Evolutionary conservation across 1,140 invertebrate genomes (phyloP), one percentile per base, ranked within the genome.

Genomic region (Brachionus koreanus): DNA sequence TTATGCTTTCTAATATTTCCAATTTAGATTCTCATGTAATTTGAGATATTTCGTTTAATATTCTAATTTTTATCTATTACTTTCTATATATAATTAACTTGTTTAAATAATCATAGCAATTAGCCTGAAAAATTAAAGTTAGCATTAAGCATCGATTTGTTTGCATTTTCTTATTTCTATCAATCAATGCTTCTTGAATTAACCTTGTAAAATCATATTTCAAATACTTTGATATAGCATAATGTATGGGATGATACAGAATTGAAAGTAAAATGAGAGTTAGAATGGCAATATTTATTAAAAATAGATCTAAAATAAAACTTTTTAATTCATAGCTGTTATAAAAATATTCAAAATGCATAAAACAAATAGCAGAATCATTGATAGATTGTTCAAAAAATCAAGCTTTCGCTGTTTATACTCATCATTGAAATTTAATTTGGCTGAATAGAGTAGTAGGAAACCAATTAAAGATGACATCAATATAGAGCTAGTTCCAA

Each of bases 341-440:
- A 79, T 25, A 79, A 79, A 79, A 13, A 79, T 79, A 19, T 79
- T 79, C 9, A 79, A 25, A 79, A 79, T 57, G 33, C 76, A 79
- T 10, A 79, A 43, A 23, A 65, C 33, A 61, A 79, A 79, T 16
- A 79, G 49, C 49, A 79, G 61, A 61, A 61, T 57, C 76, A 79
- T 79, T 10, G 39, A 37, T 25, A 79, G 37, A 79, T 79, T 79
- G 23, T 61, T 79, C 9, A 61, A 29, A 23, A 57, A 65, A 39
- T 79, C 76, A 9, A 42, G 35, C 25, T 79, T 79, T 19, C 76
- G 6, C 23, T 74, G 69, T 46, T 74, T 65, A 25, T 57, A 61
- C 10, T 33, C 19, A 65, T 79, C 76, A 16, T 65, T 79, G 39
- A 65, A 61, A 19, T 65, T 79, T 23, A 79, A 25, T 37, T 43